These are phyloP conservation scores for Blastomussa wellsi DNA, from an alignment of 92 coral and sea anemone species.

Conservation along the genomic window DNA sequence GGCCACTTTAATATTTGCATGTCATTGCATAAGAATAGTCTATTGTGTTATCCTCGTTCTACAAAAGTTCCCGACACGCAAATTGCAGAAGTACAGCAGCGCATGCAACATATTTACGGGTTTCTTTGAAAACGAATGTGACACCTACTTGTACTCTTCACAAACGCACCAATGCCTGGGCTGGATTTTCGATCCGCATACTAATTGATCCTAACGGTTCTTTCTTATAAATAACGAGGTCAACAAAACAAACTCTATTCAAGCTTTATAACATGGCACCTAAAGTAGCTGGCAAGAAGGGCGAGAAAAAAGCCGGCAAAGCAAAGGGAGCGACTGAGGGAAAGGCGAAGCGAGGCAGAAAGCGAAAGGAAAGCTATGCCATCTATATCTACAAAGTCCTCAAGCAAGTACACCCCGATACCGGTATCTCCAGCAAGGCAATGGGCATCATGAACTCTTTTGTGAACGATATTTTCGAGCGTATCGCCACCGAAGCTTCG, in stretches of 20 bases:
- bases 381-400: constrained; percentile 56
- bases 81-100: no score
- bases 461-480: constrained; percentile 56
- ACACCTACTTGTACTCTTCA: not conserved
- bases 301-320: constrained; percentile 48
- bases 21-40: no score
- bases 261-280: constrained; percentile 36
- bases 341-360: constrained; percentile 26
- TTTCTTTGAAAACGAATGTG: not conserved
- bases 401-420: constrained; percentile 78
- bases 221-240: constrained; percentile 17
- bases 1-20: no score
- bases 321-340: constrained; percentile 26
- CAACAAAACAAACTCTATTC: not conserved
- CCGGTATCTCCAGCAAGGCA: constrained; percentile 57
- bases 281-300: constrained; percentile 46
- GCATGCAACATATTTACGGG: not conserved
- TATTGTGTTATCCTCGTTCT: no score
- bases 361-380: constrained; percentile 56
- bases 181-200: constrained; percentile 55
- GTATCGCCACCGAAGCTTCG: constrained; percentile 68
- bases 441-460: constrained; percentile 66
- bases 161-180: constrained; percentile 15
- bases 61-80: no score
- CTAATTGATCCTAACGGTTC: constrained; percentile 39